phyloP scores from a whole-genome alignment of 2,888 invertebrate genomes.

The Diaprepes abbreviatus region DNA sequence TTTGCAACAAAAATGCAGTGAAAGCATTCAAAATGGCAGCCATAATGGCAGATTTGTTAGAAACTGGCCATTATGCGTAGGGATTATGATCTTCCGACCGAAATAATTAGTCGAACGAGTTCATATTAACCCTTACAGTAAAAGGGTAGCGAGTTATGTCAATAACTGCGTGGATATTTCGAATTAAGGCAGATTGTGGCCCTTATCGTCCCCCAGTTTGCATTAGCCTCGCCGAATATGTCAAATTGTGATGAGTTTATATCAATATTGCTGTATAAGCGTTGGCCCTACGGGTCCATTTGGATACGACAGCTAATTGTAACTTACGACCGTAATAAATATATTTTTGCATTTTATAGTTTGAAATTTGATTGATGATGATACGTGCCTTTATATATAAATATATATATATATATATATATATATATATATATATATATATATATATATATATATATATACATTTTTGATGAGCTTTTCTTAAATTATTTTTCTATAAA shows the following conservation, averaged over 20 bases:
- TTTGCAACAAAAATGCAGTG: constrained; percentile 27
- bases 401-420: no score
- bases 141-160: constrained; percentile 66
- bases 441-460: no score
- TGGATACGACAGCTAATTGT: constrained; percentile 15
- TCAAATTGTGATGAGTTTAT: constrained; percentile 51
- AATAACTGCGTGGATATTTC: constrained; percentile 67
- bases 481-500: no score
- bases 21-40: constrained; percentile 62
- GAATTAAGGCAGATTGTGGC: constrained; percentile 67
- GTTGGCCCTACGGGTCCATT: constrained; percentile 17
- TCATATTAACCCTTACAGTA: constrained; percentile 68
- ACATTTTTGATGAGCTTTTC: no score
- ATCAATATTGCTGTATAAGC: constrained; percentile 40
- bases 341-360: no score
- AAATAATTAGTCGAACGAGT: constrained; percentile 69
- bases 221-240: constrained; percentile 56
- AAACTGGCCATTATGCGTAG: constrained; percentile 68
- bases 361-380: no score
- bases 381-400: no score
- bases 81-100: constrained; percentile 69
- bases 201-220: constrained; percentile 58
- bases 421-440: no score
- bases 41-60: constrained; percentile 68
- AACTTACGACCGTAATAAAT: no score